These are phyloP conservation scores for Macaca nemestrina DNA, from an alignment of 2,113 vertebrate genomes.

Conservation along the genomic window DNA sequence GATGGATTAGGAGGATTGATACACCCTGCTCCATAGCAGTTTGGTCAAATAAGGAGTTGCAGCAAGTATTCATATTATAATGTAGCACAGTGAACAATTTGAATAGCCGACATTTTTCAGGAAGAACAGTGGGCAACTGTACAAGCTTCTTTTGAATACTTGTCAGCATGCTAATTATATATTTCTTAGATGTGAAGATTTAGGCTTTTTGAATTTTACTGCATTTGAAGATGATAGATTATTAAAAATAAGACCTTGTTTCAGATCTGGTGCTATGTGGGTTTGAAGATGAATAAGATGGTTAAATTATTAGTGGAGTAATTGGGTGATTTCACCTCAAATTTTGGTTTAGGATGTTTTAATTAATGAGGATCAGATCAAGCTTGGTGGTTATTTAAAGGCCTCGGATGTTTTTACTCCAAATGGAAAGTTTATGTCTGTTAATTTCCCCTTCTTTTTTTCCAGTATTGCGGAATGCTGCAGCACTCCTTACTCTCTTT, in stretches of 20 bases:
- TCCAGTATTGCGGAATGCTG: constrained; percentile 97
- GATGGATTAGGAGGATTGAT: not conserved
- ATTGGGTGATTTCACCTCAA: not conserved
- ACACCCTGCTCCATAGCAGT: not conserved
- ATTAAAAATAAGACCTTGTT: not conserved
- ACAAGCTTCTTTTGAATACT: not conserved
- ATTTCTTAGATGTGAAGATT: constrained; percentile 9
- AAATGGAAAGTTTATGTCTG: not conserved
- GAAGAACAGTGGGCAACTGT: not conserved
- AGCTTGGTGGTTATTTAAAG: constrained; percentile 18
- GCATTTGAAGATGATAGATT: constrained; percentile 15
- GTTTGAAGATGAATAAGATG: not conserved
- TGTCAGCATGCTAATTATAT: not conserved
- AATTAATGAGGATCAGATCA: not conserved
- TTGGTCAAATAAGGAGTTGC: not conserved
- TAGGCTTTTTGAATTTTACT: constrained; percentile 21
- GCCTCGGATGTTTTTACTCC: not conserved
- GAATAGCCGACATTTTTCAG: not conserved
- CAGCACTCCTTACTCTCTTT: constrained; percentile 95
- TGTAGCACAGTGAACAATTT: not conserved
- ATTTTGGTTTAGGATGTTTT: constrained; percentile 17
- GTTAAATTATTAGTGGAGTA: constrained; percentile 6
- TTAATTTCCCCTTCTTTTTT: not conserved
- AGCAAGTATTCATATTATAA: not conserved
- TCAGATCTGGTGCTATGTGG: not conserved